Evolutionary conservation across 2,888 invertebrate species (phyloP).

Genomic region (Platycnemis pennipes): DNA sequence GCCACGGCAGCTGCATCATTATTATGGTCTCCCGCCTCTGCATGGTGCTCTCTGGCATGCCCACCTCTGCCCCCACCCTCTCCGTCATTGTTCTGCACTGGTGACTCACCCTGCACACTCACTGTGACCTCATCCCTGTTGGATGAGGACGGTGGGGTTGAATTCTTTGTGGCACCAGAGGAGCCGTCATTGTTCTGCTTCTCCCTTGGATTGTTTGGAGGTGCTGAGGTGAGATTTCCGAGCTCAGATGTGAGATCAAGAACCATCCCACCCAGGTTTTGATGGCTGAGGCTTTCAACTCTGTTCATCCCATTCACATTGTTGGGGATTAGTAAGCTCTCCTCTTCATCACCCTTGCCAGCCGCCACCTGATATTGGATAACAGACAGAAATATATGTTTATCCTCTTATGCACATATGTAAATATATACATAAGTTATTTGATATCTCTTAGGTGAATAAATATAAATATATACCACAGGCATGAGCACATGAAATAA

Average conservation of each 20-base stretch:
- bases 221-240: constrained; percentile 70
- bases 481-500: too few species aligned
- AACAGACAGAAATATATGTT: neutral
- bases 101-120: neutral
- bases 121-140: constrained; percentile 20
- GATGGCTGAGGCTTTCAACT: constrained; percentile 23
- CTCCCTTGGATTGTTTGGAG: constrained; percentile 4
- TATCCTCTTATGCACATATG: neutral
- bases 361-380: constrained; percentile 63
- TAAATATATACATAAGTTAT: neutral
- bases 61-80: neutral
- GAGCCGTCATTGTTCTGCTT: neutral
- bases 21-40: neutral
- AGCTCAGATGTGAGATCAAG: constrained; percentile 75
- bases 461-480: too few species aligned
- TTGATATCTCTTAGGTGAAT: too few species aligned
- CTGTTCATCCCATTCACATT: neutral
- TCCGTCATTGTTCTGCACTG: neutral
- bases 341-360: constrained; percentile 63
- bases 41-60: neutral
- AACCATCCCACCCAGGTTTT: constrained; percentile 73
- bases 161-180: neutral
- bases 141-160: neutral
- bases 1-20: neutral
- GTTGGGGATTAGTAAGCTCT: constrained; percentile 30